These are phyloP conservation scores for Syngnathoides biaculeatus DNA, from an alignment of 2,113 vertebrate genomes.

Conservation along the genomic window DNA sequence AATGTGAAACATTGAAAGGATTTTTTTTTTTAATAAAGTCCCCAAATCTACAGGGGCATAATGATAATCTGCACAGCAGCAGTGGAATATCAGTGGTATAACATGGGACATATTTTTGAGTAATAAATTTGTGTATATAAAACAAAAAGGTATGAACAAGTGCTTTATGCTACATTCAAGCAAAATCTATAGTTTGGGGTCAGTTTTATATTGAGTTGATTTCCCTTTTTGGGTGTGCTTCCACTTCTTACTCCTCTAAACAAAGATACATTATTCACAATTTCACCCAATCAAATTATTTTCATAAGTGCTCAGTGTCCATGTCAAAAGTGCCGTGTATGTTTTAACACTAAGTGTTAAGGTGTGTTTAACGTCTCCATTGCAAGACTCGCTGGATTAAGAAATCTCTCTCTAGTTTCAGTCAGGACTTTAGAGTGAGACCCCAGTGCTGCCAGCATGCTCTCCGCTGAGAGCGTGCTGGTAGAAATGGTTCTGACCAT, in stretches of 20 bases:
- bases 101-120: slow-evolving; percentile 23
- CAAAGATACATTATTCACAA: slow-evolving; percentile 27
- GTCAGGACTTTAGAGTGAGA: slow-evolving; percentile 27
- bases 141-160: slow-evolving; percentile 27
- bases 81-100: slow-evolving; percentile 20
- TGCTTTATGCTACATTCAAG: slow-evolving; percentile 68
- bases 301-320: slow-evolving; percentile 59
- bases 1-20: slow-evolving; percentile 12
- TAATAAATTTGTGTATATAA: slow-evolving; percentile 40
- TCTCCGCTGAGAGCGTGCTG: not conserved
- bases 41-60: slow-evolving; percentile 3
- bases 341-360: slow-evolving; percentile 46
- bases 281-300: slow-evolving; percentile 12
- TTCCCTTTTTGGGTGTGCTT: slow-evolving; percentile 62
- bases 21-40: slow-evolving; percentile 5
- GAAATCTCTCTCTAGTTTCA: slow-evolving; percentile 34
- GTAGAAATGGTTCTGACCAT: slow-evolving; percentile 7
- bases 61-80: slow-evolving; percentile 21
- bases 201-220: slow-evolving; percentile 26
- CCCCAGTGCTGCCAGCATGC: slow-evolving; percentile 20
- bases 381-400: slow-evolving; percentile 38
- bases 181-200: slow-evolving; percentile 28
- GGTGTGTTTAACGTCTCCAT: slow-evolving; percentile 49
- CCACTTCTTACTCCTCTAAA: slow-evolving; percentile 46
- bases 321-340: slow-evolving; percentile 50